phyloP scores from a whole-genome alignment of 2,797 vertebrate genomes.

The Borostomias antarcticus region DNA sequence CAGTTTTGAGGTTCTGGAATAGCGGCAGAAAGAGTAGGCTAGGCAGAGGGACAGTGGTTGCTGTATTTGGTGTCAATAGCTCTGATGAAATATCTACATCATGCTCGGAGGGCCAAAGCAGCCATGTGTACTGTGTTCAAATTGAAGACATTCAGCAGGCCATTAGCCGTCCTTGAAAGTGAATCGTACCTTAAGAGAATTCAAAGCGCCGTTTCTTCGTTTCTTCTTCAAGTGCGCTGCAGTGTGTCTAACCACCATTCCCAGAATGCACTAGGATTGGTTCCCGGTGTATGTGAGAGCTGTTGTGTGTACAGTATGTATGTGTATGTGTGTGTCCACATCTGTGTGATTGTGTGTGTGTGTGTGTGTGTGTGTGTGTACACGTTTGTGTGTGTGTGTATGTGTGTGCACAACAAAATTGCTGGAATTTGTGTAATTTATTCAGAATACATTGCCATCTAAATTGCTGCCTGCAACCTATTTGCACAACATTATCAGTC shows the following conservation, averaged over 20 bases:
- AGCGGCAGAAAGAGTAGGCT: not conserved
- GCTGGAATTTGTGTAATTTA: slow-evolving; percentile 79
- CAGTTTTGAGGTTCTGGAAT: too few species aligned
- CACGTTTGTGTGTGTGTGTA: not conserved
- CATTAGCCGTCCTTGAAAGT: slow-evolving; percentile 20
- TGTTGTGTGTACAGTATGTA: too few species aligned
- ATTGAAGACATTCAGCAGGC: slow-evolving; percentile 50
- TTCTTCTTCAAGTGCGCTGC: not conserved
- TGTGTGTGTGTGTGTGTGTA: slow-evolving; percentile 18
- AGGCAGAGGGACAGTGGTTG: not conserved
- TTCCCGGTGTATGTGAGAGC: not conserved
- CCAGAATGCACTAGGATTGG: not conserved
- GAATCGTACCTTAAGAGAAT: not conserved
- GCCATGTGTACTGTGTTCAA: slow-evolving; percentile 34
- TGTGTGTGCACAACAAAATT: slow-evolving; percentile 64
- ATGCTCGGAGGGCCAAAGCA: slow-evolving; percentile 16
- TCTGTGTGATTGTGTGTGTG: slow-evolving; percentile 26
- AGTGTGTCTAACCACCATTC: not conserved
- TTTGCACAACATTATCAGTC: slow-evolving; percentile 74
- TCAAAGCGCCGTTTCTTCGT: not conserved
- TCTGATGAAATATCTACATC: slow-evolving; percentile 12
- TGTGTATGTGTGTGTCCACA: not conserved
- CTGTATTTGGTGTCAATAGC: slow-evolving; percentile 11
- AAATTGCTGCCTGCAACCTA: slow-evolving; percentile 78
- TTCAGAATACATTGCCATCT: slow-evolving; percentile 69